Percentiles rank a stretch among this genome's conserved stretches.
These are phyloP conservation scores for Gavia stellata DNA, from an alignment of 2,113 vertebrate genomes.

Conservation along the genomic window DNA sequence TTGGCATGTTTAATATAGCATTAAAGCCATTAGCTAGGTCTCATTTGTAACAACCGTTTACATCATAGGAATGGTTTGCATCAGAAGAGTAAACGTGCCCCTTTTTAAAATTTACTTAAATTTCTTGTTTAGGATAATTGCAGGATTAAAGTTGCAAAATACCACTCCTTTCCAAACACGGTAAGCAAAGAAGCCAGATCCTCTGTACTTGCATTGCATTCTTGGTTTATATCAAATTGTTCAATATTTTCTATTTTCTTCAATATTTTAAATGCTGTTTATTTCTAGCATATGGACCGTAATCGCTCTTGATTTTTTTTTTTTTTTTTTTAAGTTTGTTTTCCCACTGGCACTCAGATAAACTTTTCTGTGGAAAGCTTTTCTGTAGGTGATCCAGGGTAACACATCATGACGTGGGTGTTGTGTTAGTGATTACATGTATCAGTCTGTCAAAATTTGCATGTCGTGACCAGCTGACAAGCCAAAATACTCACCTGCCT, in stretches of 20 bases:
- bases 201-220: neutral
- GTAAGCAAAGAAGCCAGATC: neutral
- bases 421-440: neutral
- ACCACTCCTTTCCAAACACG: neutral
- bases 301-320: neutral
- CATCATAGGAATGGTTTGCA: neutral
- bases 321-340: neutral
- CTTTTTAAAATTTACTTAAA: neutral
- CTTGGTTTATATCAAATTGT: neutral
- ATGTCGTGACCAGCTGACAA: neutral
- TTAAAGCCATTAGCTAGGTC: conserved; percentile 3
- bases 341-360: neutral
- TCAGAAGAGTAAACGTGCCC: neutral
- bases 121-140: neutral
- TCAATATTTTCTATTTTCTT: neutral
- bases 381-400: neutral
- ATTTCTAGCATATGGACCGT: neutral
- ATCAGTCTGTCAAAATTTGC: neutral
- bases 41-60: neutral
- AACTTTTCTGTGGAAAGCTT: neutral
- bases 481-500: neutral
- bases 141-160: neutral
- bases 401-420: neutral
- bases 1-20: conserved; percentile 24
- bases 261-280: conserved; percentile 15